Evolutionary conservation across 2,797 vertebrate genomes (phyloP).

Genomic region (Neomorphus geoffroyi): DNA sequence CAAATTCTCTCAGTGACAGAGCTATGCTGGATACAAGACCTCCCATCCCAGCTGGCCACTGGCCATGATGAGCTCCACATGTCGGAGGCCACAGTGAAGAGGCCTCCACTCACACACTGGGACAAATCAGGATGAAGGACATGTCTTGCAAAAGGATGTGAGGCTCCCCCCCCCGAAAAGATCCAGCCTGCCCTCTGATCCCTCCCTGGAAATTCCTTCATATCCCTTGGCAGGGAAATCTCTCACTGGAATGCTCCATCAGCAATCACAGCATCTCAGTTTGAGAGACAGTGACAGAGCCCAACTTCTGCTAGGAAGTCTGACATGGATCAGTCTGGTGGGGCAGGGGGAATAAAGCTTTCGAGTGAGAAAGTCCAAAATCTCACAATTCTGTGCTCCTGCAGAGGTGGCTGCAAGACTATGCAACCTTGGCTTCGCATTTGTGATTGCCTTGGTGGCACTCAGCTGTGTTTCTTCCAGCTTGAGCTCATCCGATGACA

Average conservation of each 20-base stretch:
- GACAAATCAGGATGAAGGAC: neutral
- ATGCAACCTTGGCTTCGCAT: neutral
- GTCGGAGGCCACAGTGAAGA: neutral
- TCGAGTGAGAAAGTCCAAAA: neutral
- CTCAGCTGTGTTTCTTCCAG: neutral
- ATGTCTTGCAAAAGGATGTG: neutral
- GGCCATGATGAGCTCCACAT: neutral
- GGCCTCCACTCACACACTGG: fast-evolving
- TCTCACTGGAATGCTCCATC: neutral
- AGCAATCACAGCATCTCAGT: neutral
- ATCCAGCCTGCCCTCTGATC: neutral
- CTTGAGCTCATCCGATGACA: neutral
- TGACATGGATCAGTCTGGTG: neutral
- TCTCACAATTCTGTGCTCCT: neutral
- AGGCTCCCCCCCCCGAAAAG: neutral
- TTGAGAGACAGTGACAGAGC: neutral
- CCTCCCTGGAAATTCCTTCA: neutral
- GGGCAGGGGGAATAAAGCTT: neutral
- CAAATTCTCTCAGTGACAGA: neutral
- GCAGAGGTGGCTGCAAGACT: neutral
- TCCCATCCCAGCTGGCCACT: neutral
- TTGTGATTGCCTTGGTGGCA: neutral
- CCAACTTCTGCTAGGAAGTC: neutral
- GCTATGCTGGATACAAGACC: neutral
- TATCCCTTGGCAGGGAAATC: neutral